Conservation (phyloP, 2,888 invertebrate genomes). For the Sesia apiformis region DNA sequence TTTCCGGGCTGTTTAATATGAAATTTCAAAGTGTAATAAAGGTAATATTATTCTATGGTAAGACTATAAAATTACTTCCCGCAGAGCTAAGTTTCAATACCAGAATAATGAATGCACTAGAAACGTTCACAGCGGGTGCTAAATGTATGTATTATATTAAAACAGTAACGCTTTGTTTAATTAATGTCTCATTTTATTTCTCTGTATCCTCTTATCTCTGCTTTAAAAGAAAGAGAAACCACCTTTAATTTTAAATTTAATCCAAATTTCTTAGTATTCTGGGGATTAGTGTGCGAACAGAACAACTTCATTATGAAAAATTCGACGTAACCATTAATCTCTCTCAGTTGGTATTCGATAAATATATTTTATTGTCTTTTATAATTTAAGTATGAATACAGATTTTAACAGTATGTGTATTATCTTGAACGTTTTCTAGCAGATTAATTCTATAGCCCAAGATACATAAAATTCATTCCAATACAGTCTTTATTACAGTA, state of each 20-base stretch:
- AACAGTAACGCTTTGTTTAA: slow-evolving; percentile 21
- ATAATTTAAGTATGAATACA: background rate
- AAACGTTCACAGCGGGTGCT: slow-evolving; percentile 30
- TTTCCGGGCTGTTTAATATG: too few species aligned
- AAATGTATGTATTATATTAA: slow-evolving; percentile 24
- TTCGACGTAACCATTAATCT: slow-evolving; percentile 25
- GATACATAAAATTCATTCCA: too few species aligned
- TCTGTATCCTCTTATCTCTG: slow-evolving; percentile 13
- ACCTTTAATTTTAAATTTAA: slow-evolving; percentile 1
- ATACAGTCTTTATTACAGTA: too few species aligned
- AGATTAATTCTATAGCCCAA: too few species aligned
- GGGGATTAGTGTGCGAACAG: slow-evolving; percentile 16
- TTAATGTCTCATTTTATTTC: slow-evolving; percentile 35
- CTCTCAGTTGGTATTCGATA: slow-evolving; percentile 3
- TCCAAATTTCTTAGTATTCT: slow-evolving; percentile 17
- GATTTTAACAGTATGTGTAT: background rate
- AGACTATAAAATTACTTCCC: slow-evolving; percentile 5
- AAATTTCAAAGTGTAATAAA: background rate
- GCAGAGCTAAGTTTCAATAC: slow-evolving; percentile 24
- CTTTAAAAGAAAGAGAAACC: slow-evolving; percentile 12
- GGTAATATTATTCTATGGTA: background rate
- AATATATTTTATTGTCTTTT: background rate
- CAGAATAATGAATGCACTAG: slow-evolving; percentile 33
- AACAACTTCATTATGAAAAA: slow-evolving; percentile 35
- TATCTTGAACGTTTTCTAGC: too few species aligned